Evolutionary conservation across 2,797 vertebrate species (phyloP), one percentile per base, ranked within the genome.

Genomic region (Acanthis flammea): DNA sequence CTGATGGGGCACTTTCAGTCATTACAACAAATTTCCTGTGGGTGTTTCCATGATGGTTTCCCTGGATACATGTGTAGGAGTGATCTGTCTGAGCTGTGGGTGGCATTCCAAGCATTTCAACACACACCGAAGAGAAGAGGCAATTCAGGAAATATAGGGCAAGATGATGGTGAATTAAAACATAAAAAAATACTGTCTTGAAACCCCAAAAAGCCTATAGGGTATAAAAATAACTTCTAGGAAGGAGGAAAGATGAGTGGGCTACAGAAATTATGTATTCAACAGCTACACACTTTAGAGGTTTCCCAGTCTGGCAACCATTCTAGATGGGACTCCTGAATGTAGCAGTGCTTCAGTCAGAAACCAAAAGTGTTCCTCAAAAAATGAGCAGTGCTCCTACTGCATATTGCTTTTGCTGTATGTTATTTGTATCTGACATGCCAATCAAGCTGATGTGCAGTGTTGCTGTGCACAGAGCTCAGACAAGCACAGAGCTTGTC

Each of bases 21-120:
- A 67, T 2, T 21, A 72, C 72, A 62, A 76, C 48, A 63, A 88
- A 87, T 75, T 50, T 67, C 44, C 22, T 1, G 74, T 65, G 76
- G 89, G 75, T 76, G 65, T 79, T 61, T 78, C 79, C 75, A 3
- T 31, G 75, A 66, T 83, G 91, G 94, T 94, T 95, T 84, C 94
- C 89, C 79, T 81, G 94, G 95, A 81, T 94, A 96, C 94, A 42
- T 51, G 53, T 37, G 86, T 89, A 68, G 93, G 93, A 93, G 92
- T 21, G 84, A 88, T 87, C 63, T 88, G 24, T 72, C 91, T 78
- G 93, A 85, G 78, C 61, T 61, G 78, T 47, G 74, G 91, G 86
- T 89, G 82, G 89, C 93, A 94, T 96, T 96, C 87, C 92, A 57
- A 90, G 86, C 62, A 73, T 82, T 94, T 90, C 66, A 39, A 2